These are phyloP conservation scores for Hirudo medicinalis DNA, from an alignment of 1,140 invertebrate species.

Conservation along the genomic window DNA sequence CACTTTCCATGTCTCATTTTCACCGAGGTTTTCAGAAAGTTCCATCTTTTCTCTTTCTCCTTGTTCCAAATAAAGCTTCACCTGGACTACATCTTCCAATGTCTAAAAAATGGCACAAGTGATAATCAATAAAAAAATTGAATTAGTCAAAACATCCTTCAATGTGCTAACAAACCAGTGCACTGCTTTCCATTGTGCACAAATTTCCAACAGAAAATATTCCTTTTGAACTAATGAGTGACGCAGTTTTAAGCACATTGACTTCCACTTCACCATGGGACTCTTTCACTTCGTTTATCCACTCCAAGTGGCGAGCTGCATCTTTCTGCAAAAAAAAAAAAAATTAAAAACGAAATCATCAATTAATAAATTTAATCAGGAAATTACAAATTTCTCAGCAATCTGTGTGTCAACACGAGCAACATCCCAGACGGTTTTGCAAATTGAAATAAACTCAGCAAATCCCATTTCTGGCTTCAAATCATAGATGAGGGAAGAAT, in stretches of 20 bases:
- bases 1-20: background rate
- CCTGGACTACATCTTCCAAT: constrained; percentile 17
- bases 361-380: background rate
- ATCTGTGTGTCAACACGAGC: constrained; percentile 25
- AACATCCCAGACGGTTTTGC: constrained; percentile 31
- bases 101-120: too few species aligned
- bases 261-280: constrained; percentile 35
- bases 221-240: constrained; percentile 31
- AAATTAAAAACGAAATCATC: background rate
- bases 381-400: too few species aligned
- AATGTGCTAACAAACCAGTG: background rate
- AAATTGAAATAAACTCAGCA: constrained; percentile 28
- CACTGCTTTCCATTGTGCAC: background rate
- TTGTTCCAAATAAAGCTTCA: constrained; percentile 24
- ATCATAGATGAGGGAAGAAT: constrained; percentile 36
- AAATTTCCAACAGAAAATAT: constrained; percentile 29
- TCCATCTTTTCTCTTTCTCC: background rate
- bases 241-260: constrained; percentile 32
- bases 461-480: constrained; percentile 25
- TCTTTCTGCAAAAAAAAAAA: constrained; percentile 24
- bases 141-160: background rate
- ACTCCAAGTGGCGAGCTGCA: constrained; percentile 28
- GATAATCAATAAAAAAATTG: too few species aligned
- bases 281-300: constrained; percentile 32
- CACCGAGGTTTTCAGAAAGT: too few species aligned